A percentile compares a stretch with the other conserved stretches of the same genome.
phyloP scores from a whole-genome alignment of 2,113 vertebrate genomes.

The Phainopepla nitens region DNA sequence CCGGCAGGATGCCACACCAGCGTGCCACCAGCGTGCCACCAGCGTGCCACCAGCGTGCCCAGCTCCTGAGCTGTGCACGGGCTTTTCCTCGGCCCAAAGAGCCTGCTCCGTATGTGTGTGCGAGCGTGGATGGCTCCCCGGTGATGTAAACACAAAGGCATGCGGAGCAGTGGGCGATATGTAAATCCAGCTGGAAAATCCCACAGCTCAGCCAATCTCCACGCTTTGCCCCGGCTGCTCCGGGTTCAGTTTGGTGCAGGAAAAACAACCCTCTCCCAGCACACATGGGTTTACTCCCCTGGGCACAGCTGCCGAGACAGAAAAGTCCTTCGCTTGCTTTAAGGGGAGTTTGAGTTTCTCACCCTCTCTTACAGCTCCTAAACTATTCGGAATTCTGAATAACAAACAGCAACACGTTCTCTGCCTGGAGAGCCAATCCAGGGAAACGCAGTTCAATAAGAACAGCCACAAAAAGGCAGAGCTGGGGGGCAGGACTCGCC shows the following conservation, averaged over 20 bases:
- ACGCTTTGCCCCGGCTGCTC: not conserved
- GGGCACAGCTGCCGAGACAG: not conserved
- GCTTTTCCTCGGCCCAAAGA: not conserved
- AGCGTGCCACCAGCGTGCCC: too few relatives aligned
- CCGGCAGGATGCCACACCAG: not conserved
- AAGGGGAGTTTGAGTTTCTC: not conserved
- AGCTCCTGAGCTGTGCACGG: not conserved
- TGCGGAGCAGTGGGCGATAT: conserved; percentile 58
- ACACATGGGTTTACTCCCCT: not conserved
- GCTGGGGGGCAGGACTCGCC: not conserved
- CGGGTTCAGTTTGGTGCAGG: not conserved
- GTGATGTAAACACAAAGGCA: conserved; percentile 81
- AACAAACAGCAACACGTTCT: not conserved
- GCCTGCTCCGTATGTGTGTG: not conserved
- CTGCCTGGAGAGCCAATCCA: not conserved
- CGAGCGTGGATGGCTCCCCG: not conserved
- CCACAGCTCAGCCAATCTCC: conserved; percentile 58
- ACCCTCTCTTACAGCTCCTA: not conserved
- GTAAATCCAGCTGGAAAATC: conserved; percentile 65
- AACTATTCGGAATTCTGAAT: not conserved
- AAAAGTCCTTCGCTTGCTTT: fast-evolving
- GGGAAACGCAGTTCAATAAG: not conserved
- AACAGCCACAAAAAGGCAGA: not conserved
- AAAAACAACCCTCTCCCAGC: not conserved
- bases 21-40: too few relatives aligned